A percentile compares a stretch with the other conserved stretches of the same genome.
These are phyloP conservation scores for Tylochromis polylepis DNA, from an alignment of 2,113 vertebrate genomes.

Conservation along the genomic window DNA sequence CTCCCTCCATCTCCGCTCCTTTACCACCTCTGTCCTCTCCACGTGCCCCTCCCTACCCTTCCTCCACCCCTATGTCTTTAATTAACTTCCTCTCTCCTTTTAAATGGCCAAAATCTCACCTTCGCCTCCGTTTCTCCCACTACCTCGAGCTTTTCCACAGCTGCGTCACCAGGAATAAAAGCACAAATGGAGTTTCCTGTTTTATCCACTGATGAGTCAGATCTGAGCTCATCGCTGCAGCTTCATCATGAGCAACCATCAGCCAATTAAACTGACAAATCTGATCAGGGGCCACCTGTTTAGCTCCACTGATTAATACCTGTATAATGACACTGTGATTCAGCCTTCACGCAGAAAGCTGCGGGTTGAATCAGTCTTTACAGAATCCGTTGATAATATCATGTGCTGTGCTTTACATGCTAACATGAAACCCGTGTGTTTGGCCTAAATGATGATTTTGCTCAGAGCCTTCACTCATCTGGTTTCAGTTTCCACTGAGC, in stretches of 20 bases:
- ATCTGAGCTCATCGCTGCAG: neutral
- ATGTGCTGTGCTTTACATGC: neutral
- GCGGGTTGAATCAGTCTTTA: neutral
- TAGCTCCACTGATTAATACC: neutral
- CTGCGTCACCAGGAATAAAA: neutral
- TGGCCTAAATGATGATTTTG: neutral
- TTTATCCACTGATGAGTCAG: neutral
- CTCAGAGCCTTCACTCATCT: neutral
- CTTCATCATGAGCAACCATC: neutral
- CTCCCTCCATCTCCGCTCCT: neutral
- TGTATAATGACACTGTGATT: neutral
- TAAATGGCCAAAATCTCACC: neutral
- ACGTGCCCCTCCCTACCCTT: neutral
- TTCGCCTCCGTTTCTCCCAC: neutral
- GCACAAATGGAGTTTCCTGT: neutral
- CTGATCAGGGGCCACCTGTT: neutral
- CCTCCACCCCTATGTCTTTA: neutral
- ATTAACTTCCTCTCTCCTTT: neutral
- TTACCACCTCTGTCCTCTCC: neutral
- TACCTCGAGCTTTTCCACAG: neutral
- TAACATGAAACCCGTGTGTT: neutral
- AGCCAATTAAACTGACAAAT: neutral
- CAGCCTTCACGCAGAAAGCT: neutral
- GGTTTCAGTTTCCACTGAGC: neutral
- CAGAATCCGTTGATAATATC: accelerated